Evolutionary conservation across 2,113 vertebrate genomes (phyloP).

Genomic region (Butorides virescens): DNA sequence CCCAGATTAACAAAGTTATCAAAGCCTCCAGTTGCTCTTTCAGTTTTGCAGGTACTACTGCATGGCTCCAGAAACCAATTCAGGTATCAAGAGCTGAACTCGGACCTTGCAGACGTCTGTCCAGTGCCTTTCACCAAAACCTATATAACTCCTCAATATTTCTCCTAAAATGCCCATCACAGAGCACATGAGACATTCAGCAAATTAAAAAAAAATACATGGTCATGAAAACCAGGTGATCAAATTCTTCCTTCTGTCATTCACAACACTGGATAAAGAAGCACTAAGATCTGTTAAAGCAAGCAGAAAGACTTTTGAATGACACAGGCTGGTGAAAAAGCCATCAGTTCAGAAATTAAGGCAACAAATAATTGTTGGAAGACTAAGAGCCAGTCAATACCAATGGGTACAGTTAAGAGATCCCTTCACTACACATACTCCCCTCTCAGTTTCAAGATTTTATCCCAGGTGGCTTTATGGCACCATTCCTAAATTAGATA

Average conservation of each 20-base stretch:
- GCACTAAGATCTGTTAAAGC: background rate
- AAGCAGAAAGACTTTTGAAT: background rate
- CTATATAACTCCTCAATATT: background rate
- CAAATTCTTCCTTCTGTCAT: background rate
- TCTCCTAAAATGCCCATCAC: background rate
- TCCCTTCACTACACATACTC: background rate
- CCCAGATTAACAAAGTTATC: background rate
- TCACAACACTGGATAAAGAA: background rate
- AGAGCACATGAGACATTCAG: background rate
- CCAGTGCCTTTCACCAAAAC: background rate
- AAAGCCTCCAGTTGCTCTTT: background rate
- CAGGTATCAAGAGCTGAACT: background rate
- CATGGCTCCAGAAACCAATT: background rate
- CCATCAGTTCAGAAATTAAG: background rate
- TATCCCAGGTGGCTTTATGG: background rate
- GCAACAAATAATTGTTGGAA: background rate
- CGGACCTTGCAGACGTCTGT: background rate
- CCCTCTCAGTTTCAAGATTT: background rate
- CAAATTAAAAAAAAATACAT: background rate
- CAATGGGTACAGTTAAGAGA: background rate
- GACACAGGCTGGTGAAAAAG: background rate
- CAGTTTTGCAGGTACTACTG: background rate
- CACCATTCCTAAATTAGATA: background rate
- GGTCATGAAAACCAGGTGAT: accelerated
- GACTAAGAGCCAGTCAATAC: background rate